Evolutionary conservation across 2,113 vertebrate species (phyloP), one percentile per base, ranked within the genome.

Genomic region (Canis aureus): DNA sequence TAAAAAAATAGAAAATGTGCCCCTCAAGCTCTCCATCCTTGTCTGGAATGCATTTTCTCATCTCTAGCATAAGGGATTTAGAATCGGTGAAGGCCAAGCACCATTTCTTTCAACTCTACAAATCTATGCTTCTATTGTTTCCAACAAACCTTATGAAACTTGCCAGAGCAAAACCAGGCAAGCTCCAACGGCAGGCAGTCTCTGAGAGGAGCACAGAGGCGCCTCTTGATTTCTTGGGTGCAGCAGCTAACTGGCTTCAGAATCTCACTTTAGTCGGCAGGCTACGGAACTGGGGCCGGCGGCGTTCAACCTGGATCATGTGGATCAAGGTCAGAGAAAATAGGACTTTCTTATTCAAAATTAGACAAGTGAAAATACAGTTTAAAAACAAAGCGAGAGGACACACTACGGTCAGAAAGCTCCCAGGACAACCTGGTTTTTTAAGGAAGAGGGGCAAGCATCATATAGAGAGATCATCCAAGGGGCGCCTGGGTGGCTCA

Each of bases 101-200:
- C 55, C 57, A n/a, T 66, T 6, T 53, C 38, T 76, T 89, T 64
- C 60, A 64, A 43, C 55, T 84, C 35, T 59, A 7, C 38, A 53
- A 25, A n/a, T 66, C 73, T 92, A 4, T 84, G 80, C 69, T 84
- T 73, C 64, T 62, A 4, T 59, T 93, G 57, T 96, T 93, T 73
- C 62, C n/a, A 32, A 76, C 32, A 93, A 81, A 62, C 19, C 25
- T 74, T 66, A 53, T 66, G 76, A 96, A 86, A 94, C 27, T 66
- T 94, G 66, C 84, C 93, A 81, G 60, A 81, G 49, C 81, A 88
- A 97, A 97, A 53, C 35, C 69, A 10, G n/a, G 66, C 74, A 27
- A 69, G 89, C n/a, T 55, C 35, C 73, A 49, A 20, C 11, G 22
- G 8, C n/a, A 67, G 35, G 8, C n/a, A 67, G 35, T 35, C 64